Percentiles rank a stretch among this genome's conserved stretches.
Conservation (phyloP, 2,797 vertebrate genomes). For the Numenius phaeopus region DNA sequence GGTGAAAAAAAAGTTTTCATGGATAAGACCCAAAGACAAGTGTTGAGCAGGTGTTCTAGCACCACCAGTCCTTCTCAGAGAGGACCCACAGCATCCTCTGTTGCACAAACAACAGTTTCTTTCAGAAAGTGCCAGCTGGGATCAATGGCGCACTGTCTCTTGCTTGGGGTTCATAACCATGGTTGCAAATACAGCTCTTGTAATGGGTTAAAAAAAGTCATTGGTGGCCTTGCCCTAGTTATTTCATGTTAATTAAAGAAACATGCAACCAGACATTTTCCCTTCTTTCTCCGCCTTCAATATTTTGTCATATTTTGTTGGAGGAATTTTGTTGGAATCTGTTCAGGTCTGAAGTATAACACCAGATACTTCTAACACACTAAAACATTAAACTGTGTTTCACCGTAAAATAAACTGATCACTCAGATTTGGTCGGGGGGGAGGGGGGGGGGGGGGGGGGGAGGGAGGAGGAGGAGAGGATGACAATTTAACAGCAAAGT, state of each 20-base stretch:
- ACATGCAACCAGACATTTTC: background rate
- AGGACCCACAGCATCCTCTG: slow-evolving; percentile 33
- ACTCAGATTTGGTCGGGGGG: background rate
- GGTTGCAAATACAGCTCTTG: slow-evolving; percentile 30
- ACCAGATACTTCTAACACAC: background rate
- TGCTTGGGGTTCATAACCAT: background rate
- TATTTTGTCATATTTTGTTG: background rate
- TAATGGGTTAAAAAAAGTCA: slow-evolving; percentile 33
- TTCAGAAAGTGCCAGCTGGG: slow-evolving; percentile 42
- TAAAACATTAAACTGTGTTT: background rate
- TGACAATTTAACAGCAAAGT: background rate
- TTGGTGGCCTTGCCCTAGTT: slow-evolving; percentile 4
- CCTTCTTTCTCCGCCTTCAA: background rate
- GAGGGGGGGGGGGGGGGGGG: too few species aligned
- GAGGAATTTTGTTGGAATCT: background rate
- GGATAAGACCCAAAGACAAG: slow-evolving; percentile 23
- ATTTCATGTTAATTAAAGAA: slow-evolving; percentile 23
- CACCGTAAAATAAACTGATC: background rate
- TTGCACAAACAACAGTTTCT: slow-evolving; percentile 20
- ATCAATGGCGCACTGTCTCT: slow-evolving; percentile 19
- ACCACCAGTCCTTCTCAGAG: background rate
- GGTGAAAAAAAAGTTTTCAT: background rate
- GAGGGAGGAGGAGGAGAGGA: rapidly evolving
- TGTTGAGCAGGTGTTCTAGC: slow-evolving; percentile 49
- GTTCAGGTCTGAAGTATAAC: background rate